Evolutionary conservation across 2,888 invertebrate genomes (phyloP), one percentile per base, ranked within the genome.

Genomic region (Pseudoips prasinana): DNA sequence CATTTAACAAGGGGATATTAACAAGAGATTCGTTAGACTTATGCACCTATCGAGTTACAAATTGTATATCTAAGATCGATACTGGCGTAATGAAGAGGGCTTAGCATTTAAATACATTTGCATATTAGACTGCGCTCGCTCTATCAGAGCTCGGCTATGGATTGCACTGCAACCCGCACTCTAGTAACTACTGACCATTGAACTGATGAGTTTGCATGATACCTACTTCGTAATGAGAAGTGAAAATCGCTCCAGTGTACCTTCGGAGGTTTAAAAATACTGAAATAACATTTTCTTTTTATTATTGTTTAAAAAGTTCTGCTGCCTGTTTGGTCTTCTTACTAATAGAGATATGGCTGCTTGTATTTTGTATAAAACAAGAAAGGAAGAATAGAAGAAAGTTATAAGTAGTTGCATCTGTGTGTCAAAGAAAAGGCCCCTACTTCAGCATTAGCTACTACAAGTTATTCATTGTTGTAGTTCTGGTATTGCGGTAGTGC

Each of bases 31-130:
- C 74, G 76, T 75, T 73, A 70, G 73, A 73, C 71, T 74, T 67
- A 68, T 72, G 67, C 67, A 76, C 77, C 80, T 86, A 86, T 86
- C 84, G 68, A 68, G 77, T 83, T 84, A 88, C 86, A 86, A 87
- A 86, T 87, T 86, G 85, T 85, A 75, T 87, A 87, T 85, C 86
- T 87, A 70, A 88, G 87, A 87, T 87, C 88, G 86, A 88, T 87
- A 81, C 80, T 69, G 70, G 64, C 73, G 86, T 87, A 88, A 87
- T 87, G 87, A 88, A 88, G 87, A 87, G 85, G 86, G 83, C 81
- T 86, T 78, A 82, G 73, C 79, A 88, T 88, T 88, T 88, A 86
- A 88, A 88, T 87, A 88, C 81, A 88, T 88, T 88, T 84, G 88
- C 88, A 88, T 88, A 85, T 83, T 86, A 83, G 88, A 82, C 86